Percentiles rank a stretch among this genome's conserved stretches.
Evolutionary conservation across 1,140 invertebrate species (phyloP).

Genomic region (Saccostrea glomerata): DNA sequence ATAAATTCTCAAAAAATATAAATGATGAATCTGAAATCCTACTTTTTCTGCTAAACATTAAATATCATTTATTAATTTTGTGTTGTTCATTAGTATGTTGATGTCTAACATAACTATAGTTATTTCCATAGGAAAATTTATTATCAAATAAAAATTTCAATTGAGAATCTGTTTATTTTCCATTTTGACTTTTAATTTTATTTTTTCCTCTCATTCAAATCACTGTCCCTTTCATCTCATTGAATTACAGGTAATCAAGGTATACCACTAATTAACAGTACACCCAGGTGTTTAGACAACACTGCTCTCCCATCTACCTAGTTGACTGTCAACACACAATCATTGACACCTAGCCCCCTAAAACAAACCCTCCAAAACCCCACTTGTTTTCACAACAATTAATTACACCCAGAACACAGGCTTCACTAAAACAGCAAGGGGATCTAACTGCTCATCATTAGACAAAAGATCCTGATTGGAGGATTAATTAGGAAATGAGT

Average conservation of each 20-base stretch:
- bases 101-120: too few species aligned
- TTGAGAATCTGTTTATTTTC: too few species aligned
- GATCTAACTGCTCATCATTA: background rate
- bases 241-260: background rate
- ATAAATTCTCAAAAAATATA: too few species aligned
- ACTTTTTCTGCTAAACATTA: too few species aligned
- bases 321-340: background rate
- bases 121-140: too few species aligned
- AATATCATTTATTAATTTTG: too few species aligned
- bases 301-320: background rate
- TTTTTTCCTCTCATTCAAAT: too few species aligned
- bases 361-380: background rate
- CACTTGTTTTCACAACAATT: slow-evolving; percentile 5
- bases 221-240: too few species aligned
- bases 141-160: too few species aligned
- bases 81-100: too few species aligned
- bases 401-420: background rate
- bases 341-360: background rate
- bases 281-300: background rate
- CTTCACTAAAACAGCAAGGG: slow-evolving; percentile 3
- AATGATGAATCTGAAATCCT: too few species aligned
- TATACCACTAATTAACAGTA: background rate
- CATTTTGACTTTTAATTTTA: too few species aligned
- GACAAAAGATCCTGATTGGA: background rate
- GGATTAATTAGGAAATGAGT: background rate